Base-by-base conservation (phyloP, 2,113 vertebrate species). In the Brachypodius melanocephalos region DNA sequence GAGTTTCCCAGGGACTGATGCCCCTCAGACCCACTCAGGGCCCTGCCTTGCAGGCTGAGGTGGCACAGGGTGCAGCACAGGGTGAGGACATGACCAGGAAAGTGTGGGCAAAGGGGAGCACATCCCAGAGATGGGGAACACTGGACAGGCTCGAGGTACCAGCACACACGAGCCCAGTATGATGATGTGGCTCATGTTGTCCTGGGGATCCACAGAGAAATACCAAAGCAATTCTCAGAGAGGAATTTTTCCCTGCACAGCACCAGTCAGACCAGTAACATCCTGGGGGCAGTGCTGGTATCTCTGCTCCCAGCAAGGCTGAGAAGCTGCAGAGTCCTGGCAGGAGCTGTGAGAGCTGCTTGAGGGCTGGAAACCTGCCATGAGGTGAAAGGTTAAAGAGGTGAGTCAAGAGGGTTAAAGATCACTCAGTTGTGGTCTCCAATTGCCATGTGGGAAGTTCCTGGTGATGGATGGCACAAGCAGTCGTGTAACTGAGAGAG, bases 81-180 rank as follows among this genome's bases (percentile, higher is more conserved):
- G 31, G 31, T 18, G 84, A 58, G 28, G 49, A 21, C 65, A 58
- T 7, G 34, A 43, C 43, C 65, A 52, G 66, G 51, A 22, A 36
- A 11, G 17, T 9, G 3, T 2, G 32, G 52, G 55, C 14, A 12
- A 4, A 29, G 32, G 16, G 31, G 21, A 67, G 17, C 2, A 0
- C 0, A 0, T 10, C 17, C 31, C 25, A 25, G 40, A 3, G 19
- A 20, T 3, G 1, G 1, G 4, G 10, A 29, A 4, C 14, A 6
- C 26, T 9, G 13, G 15, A 5, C 17, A 28, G 34, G 67, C 38
- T 29, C 9, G 0, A 5, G 48, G 22, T 6, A 59, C 11, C 59
- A 31, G 51, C 46, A 45, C 29, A 6, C 0, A 1, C 0, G 0
- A 40, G 17, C 40, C 38, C 28, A 2, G 34, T 0, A 21, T 0